Percentiles rank a stretch among this genome's conserved stretches.
Conservation (phyloP, 1,140 invertebrate genomes). For the Drosophila watanabei region DNA sequence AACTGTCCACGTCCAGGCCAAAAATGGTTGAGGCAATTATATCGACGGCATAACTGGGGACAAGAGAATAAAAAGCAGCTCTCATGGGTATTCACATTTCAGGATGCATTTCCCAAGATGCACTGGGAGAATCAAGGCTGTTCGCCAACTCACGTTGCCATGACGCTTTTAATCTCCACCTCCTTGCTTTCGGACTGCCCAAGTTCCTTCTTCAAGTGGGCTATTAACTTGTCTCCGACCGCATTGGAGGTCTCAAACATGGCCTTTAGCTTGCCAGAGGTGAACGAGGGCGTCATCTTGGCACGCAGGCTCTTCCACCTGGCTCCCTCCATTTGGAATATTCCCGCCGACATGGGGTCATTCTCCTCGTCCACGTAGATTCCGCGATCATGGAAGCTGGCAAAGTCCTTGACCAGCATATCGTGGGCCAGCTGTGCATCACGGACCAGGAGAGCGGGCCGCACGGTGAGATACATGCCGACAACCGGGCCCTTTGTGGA, state of each 20-base stretch:
- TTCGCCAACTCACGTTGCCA: conserved; percentile 47
- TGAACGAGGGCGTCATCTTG: conserved; percentile 87
- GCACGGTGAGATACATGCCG: conserved; percentile 72
- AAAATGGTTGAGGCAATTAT: conserved; percentile 85
- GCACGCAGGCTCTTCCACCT: conserved; percentile 86
- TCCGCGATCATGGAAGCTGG: conserved; percentile 85
- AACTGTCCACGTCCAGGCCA: conserved; percentile 84
- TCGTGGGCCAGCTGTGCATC: conserved; percentile 86
- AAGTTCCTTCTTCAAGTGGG: conserved; percentile 52
- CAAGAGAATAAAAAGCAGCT: neutral
- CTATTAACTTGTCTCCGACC: conserved; percentile 79
- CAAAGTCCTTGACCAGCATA: conserved; percentile 86
- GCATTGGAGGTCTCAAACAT: conserved; percentile 86
- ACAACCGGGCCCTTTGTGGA: conserved; percentile 59
- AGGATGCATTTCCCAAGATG: neutral
- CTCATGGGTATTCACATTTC: neutral
- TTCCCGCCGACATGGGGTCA: conserved; percentile 77
- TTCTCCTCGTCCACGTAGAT: conserved; percentile 81
- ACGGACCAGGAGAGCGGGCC: conserved; percentile 85
- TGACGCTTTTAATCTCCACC: conserved; percentile 61
- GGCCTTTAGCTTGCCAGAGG: conserved; percentile 87
- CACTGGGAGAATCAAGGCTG: neutral
- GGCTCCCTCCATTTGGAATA: conserved; percentile 85
- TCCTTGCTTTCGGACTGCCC: conserved; percentile 23
- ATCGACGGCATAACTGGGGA: conserved; percentile 77